Conservation (phyloP, 2,797 vertebrate species). For the Phoebastria nigripes region DNA sequence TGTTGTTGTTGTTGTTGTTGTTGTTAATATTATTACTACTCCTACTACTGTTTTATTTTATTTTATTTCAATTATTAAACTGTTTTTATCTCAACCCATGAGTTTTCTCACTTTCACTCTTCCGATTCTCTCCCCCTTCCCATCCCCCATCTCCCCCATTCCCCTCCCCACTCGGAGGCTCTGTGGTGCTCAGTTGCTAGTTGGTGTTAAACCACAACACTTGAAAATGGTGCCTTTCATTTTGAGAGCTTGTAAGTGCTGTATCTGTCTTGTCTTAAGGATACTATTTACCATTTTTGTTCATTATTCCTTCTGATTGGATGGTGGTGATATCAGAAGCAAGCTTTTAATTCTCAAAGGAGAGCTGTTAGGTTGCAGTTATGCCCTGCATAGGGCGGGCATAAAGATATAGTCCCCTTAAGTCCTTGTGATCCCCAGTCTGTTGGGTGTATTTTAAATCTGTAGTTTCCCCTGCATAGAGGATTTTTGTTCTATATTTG, state of each 20-base stretch:
- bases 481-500: neutral
- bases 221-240: neutral
- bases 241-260: neutral
- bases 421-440: neutral
- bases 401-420: neutral
- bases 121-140: no score
- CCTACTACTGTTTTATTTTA: no score
- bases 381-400: neutral
- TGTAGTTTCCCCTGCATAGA: neutral
- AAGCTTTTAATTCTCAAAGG: neutral
- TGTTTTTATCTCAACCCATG: no score
- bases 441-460: neutral
- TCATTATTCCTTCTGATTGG: neutral
- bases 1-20: no score
- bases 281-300: neutral
- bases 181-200: no score
- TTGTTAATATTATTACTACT: no score
- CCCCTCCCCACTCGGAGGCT: no score
- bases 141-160: no score
- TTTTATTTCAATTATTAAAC: no score
- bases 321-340: neutral
- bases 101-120: no score
- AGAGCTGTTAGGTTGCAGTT: neutral
- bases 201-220: no score
- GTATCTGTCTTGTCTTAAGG: neutral